These are phyloP conservation scores for Drosophila arizonae DNA, from an alignment of 1,140 invertebrate species.

Conservation along the genomic window DNA sequence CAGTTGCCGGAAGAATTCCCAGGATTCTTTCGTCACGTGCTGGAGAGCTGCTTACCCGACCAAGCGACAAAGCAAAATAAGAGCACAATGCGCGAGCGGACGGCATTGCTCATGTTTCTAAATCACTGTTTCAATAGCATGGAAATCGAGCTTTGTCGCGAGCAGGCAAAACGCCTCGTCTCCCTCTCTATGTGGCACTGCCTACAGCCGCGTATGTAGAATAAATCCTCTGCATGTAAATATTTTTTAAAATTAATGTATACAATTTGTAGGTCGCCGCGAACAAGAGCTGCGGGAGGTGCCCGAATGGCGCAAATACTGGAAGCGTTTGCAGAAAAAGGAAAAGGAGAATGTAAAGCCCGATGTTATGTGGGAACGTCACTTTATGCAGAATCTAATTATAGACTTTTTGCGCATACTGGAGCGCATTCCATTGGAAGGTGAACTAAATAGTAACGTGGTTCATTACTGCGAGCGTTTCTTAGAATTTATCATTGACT, in stretches of 20 bases:
- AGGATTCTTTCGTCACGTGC: slow-evolving; percentile 93
- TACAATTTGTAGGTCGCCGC: slow-evolving; percentile 85
- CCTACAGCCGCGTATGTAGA: slow-evolving; percentile 89
- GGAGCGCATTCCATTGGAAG: slow-evolving; percentile 88
- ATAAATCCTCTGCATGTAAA: too few relatives aligned
- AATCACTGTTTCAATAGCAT: slow-evolving; percentile 99
- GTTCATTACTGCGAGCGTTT: slow-evolving; percentile 96
- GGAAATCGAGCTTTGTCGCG: slow-evolving; percentile 96
- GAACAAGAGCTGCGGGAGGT: slow-evolving; percentile 93
- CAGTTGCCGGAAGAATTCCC: slow-evolving; percentile 92
- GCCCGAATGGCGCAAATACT: slow-evolving; percentile 96
- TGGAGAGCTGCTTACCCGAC: slow-evolving; percentile 84
- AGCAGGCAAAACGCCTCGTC: slow-evolving; percentile 95
- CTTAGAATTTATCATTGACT: slow-evolving; percentile 97
- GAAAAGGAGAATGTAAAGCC: slow-evolving; percentile 87
- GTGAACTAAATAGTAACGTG: slow-evolving; percentile 84
- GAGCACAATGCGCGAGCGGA: slow-evolving; percentile 90
- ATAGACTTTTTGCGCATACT: slow-evolving; percentile 95
- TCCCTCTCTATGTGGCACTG: slow-evolving; percentile 97
- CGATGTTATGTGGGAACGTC: slow-evolving; percentile 92
- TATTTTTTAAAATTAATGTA: background rate
- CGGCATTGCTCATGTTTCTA: slow-evolving; percentile 93
- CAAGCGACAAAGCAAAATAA: slow-evolving; percentile 45
- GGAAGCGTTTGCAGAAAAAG: slow-evolving; percentile 92
- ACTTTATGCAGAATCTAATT: slow-evolving; percentile 93